These are phyloP conservation scores for Polyergus mexicanus DNA, from an alignment of 1,140 invertebrate species.

Conservation along the genomic window DNA sequence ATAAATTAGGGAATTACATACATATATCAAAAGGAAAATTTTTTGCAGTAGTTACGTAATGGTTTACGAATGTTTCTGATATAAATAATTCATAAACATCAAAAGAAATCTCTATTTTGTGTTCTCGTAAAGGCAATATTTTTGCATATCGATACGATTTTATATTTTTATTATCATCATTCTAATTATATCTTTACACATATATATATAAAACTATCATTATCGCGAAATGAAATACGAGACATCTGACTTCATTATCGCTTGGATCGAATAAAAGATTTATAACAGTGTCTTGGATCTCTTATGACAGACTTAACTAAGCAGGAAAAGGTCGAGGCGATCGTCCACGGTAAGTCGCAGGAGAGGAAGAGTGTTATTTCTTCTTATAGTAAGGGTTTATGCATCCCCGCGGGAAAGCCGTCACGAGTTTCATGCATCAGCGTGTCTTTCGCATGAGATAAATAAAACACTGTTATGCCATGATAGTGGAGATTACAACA, in stretches of 20 bases:
- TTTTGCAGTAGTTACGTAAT: too few relatives aligned
- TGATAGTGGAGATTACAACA: constrained; percentile 5
- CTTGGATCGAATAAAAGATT: constrained; percentile 71
- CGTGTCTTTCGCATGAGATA: constrained; percentile 50
- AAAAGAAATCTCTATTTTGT: too few relatives aligned
- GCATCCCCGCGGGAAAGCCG: constrained; percentile 28
- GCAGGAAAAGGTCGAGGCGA: constrained; percentile 21
- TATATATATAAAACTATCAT: constrained; percentile 14
- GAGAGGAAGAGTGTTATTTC: constrained; percentile 44
- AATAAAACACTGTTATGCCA: constrained; percentile 37
- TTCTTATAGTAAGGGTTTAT: constrained; percentile 24
- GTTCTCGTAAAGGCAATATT: neutral
- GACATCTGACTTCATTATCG: constrained; percentile 13
- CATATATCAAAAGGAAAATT: too few relatives aligned
- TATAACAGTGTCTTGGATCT: constrained; percentile 62
- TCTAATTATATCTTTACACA: too few relatives aligned
- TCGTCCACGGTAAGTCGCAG: constrained; percentile 32
- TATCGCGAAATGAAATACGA: constrained; percentile 27
- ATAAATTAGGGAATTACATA: too few relatives aligned
- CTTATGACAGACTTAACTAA: constrained; percentile 38
- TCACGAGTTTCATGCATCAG: constrained; percentile 37
- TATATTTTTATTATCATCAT: neutral
- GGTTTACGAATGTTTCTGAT: too few relatives aligned
- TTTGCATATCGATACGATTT: neutral
- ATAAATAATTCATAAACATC: too few relatives aligned